A percentile compares a stretch with the other conserved stretches of the same genome.
phyloP scores from a whole-genome alignment of 1,140 invertebrate genomes.

The Cherax destructor region DNA sequence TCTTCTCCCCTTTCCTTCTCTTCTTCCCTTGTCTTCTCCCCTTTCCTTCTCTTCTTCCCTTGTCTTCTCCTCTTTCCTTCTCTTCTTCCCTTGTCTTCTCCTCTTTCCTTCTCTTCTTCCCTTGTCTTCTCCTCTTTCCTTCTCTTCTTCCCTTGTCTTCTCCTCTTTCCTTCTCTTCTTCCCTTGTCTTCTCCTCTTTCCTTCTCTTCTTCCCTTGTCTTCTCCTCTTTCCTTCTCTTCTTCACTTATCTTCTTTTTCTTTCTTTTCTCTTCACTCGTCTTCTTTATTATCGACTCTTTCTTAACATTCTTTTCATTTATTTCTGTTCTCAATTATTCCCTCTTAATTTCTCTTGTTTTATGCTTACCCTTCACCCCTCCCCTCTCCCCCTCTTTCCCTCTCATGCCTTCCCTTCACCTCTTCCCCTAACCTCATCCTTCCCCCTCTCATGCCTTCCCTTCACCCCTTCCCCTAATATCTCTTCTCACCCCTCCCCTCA shows the following conservation, averaged over 20 bases:
- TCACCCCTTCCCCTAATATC: not conserved
- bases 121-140: not conserved
- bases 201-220: not conserved
- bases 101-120: not conserved
- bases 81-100: not conserved
- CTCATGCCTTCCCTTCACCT: not conserved
- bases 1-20: not conserved
- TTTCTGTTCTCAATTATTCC: not conserved
- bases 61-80: not conserved
- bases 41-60: not conserved
- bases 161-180: not conserved
- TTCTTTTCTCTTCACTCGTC: not conserved
- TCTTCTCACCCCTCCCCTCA: too few relatives aligned
- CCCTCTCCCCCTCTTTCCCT: not conserved
- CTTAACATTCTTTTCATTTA: not conserved
- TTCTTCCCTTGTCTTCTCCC: not conserved
- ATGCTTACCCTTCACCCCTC: not conserved
- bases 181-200: not conserved
- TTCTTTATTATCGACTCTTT: not conserved
- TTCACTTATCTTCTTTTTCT: not conserved
- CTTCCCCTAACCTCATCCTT: not conserved
- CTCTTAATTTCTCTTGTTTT: not conserved
- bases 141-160: not conserved
- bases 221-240: not conserved
- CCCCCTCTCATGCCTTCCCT: not conserved